Conservation (phyloP, 1,140 invertebrate species). For the Diachasmimorpha longicaudata region DNA sequence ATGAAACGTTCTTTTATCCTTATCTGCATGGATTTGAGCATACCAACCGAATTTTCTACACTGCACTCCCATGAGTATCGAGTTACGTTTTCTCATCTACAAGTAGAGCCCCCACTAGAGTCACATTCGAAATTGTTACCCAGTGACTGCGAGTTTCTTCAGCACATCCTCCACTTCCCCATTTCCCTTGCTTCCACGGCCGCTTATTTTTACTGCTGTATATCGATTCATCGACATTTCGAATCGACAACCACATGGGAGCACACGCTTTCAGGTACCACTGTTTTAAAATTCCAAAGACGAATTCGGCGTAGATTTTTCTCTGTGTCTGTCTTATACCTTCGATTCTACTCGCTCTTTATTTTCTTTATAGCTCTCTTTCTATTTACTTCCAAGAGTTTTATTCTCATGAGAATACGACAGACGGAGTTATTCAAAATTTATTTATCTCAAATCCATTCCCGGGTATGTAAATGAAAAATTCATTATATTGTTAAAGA, state of each 20-base stretch:
- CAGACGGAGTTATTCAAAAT: background rate
- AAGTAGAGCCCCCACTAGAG: background rate
- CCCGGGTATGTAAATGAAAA: background rate
- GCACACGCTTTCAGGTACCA: background rate
- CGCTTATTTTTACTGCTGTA: background rate
- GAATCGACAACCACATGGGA: conserved; percentile 2
- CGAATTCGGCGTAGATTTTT: conserved; percentile 17
- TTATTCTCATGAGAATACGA: background rate
- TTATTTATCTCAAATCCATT: background rate
- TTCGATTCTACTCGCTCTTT: background rate
- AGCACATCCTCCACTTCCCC: background rate
- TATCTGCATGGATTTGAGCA: background rate
- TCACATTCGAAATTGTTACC: background rate
- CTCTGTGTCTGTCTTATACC: background rate
- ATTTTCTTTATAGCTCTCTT: background rate
- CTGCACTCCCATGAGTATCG: background rate
- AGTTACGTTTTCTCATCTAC: conserved; percentile 4
- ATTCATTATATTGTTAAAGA: background rate
- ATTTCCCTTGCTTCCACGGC: background rate
- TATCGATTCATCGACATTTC: conserved; percentile 11
- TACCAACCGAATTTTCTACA: conserved; percentile 3
- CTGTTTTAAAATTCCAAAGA: conserved; percentile 17
- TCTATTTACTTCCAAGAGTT: background rate
- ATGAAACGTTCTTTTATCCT: background rate
- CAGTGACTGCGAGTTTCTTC: background rate